These are phyloP conservation scores for Eupeodes corollae DNA, from an alignment of 1,140 invertebrate species.

Conservation along the genomic window DNA sequence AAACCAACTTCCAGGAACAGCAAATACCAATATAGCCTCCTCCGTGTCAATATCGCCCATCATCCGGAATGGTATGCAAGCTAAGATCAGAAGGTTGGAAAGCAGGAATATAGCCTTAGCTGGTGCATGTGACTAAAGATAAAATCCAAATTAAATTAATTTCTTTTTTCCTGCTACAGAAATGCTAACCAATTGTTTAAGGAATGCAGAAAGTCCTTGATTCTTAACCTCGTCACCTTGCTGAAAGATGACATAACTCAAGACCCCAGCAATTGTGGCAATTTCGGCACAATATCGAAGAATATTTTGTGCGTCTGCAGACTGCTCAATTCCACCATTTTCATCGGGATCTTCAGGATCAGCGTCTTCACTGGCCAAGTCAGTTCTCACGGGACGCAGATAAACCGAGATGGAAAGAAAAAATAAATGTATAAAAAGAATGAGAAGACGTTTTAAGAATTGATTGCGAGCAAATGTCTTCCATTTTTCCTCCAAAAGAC, in stretches of 20 bases:
- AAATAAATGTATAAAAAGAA: slow-evolving; percentile 76
- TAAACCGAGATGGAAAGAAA: slow-evolving; percentile 84
- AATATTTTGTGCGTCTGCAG: slow-evolving; percentile 38
- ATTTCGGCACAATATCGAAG: slow-evolving; percentile 69
- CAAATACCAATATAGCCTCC: slow-evolving; percentile 83
- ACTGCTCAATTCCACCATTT: neutral
- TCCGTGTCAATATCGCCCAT: slow-evolving; percentile 63
- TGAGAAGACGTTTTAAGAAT: slow-evolving; percentile 80
- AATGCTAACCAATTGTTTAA: slow-evolving; percentile 79
- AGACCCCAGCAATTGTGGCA: slow-evolving; percentile 69
- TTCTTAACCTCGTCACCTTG: slow-evolving; percentile 89
- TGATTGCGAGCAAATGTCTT: slow-evolving; percentile 92
- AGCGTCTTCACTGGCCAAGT: slow-evolving; percentile 32
- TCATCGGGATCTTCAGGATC: neutral
- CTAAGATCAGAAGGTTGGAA: slow-evolving; percentile 84
- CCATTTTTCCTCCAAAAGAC: slow-evolving; percentile 97
- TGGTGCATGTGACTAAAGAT: slow-evolving; percentile 73
- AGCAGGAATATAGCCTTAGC: slow-evolving; percentile 89
- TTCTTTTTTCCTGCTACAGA: too few relatives aligned
- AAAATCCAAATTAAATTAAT: too few relatives aligned
- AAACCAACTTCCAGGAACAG: slow-evolving; percentile 92
- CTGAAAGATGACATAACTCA: slow-evolving; percentile 81
- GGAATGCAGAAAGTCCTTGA: slow-evolving; percentile 78
- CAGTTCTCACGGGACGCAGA: slow-evolving; percentile 57
- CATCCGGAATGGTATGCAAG: slow-evolving; percentile 82